Base-by-base conservation (phyloP, 2,888 invertebrate species). In the Didymodactylos carnosus region DNA sequence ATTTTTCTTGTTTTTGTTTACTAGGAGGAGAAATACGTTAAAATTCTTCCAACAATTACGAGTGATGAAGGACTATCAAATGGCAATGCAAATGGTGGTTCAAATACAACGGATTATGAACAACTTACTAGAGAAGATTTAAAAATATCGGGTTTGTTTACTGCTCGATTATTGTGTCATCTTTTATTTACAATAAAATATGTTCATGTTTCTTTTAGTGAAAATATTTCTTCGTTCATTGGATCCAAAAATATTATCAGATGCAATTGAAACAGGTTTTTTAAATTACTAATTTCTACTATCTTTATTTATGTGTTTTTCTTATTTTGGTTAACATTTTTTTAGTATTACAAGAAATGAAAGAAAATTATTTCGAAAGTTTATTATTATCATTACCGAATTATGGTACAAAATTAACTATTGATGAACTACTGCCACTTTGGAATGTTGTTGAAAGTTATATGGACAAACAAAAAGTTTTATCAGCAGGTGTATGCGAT, bases 401-500 rank as follows among this genome's bases (percentile, higher is more conserved):
- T n/a, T 41, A 73, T 2, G 79, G 49, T 76, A 78, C 69, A 76
- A 73, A 80, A 49, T 78, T 79, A 11, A 78, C 77, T 11, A 80
- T 91, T 35, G 86, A 87, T 0, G 87, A 87, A 35, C 86, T 94
- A 72, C 88, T 90, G 80, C 85, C 87, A 14, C 85, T 92, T 72
- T 94, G 94, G 92, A 85, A 83, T 41, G 86, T 87, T 0, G 83
- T 93, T 29, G 92, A 94, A 81, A 86, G 87, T 39, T 89, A 89
- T 78, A 88, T 89, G 0, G 81, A 84, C 16, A 81, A 81, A 79
- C 88, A 87, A 77, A 87, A 87, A 84, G 87, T 91, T 7, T 85
- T 86, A 23, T 89, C 89, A 79, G 85, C 93, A 40, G 94, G 94
- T 43, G 87, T 94, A 46, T 90, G 92, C 3, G 94, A 94, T 83